Evolutionary conservation across 2,888 invertebrate species (phyloP).

Genomic region (Hirtodrosophila trivittata): DNA sequence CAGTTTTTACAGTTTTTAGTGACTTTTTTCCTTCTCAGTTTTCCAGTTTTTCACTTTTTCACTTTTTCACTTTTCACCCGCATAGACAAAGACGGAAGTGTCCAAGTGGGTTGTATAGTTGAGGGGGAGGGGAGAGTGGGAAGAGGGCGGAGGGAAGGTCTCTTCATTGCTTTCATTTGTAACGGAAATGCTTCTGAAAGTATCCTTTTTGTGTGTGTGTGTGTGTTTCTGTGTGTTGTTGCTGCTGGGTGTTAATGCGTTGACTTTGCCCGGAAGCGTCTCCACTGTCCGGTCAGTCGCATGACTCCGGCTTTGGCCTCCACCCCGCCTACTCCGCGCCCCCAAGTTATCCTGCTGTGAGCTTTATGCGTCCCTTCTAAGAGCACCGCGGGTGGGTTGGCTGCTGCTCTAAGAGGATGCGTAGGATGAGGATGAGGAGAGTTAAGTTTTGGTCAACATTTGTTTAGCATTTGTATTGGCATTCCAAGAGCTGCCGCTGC

Average conservation of each 20-base stretch:
- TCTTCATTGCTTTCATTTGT: conserved; percentile 75
- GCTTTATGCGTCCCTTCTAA: conserved; percentile 49
- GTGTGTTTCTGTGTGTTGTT: conserved; percentile 31
- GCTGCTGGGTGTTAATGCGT: conserved; percentile 67
- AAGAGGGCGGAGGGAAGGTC: conserved; percentile 12
- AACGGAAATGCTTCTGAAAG: conserved; percentile 77
- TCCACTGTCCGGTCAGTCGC: conserved; percentile 59
- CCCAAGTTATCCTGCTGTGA: conserved; percentile 56
- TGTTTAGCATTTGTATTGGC: conserved; percentile 34
- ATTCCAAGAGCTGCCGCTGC: conserved; percentile 36
- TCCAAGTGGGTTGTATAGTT: conserved; percentile 29
- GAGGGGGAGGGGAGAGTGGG: conserved; percentile 9
- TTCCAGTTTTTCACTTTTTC: no score
- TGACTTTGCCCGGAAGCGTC: conserved; percentile 67
- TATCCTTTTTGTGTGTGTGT: conserved; percentile 56
- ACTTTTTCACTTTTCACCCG: conserved; percentile 28
- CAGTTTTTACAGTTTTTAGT: not conserved
- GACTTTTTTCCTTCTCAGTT: no score
- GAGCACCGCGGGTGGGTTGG: conserved; percentile 18
- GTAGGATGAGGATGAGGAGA: not conserved
- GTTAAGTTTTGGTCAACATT: conserved; percentile 8
- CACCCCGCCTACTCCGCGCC: not conserved
- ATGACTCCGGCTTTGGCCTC: not conserved
- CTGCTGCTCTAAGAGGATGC: not conserved
- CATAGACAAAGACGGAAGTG: conserved; percentile 75